Evolutionary conservation across 1,140 invertebrate genomes (phyloP).

Genomic region (Belonocnema kinseyi): DNA sequence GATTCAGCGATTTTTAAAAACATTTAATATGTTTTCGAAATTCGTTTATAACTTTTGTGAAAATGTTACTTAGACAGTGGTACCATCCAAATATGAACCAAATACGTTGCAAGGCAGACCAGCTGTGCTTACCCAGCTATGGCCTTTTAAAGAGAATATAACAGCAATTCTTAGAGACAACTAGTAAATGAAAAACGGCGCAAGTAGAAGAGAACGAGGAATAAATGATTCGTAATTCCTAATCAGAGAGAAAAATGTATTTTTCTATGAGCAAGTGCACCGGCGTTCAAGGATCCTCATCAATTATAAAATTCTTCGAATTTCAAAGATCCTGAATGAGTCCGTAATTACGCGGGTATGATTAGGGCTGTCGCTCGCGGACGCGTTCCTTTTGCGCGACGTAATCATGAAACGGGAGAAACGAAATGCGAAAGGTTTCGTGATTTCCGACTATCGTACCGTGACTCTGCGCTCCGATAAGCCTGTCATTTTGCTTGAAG

Average conservation of each 20-base stretch:
- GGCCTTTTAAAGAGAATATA: too few relatives aligned
- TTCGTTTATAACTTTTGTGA: too few relatives aligned
- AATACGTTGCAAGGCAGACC: too few relatives aligned
- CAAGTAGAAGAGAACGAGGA: not conserved
- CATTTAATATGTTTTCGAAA: too few relatives aligned
- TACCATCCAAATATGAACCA: too few relatives aligned
- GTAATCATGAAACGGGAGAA: conserved; percentile 33
- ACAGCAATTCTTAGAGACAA: too few relatives aligned
- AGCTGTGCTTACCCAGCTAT: too few relatives aligned
- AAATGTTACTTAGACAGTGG: too few relatives aligned
- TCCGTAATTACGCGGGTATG: conserved; percentile 16
- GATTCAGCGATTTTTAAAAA: too few relatives aligned
- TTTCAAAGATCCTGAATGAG: conserved; percentile 5
- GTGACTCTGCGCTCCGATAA: conserved; percentile 47
- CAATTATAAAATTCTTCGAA: conserved; percentile 16
- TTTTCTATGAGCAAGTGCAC: not conserved
- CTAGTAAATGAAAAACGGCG: not conserved
- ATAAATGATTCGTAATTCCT: not conserved
- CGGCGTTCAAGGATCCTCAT: not conserved
- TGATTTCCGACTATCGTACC: conserved; percentile 39
- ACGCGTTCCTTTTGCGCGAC: conserved; percentile 18
- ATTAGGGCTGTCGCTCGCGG: conserved; percentile 27
- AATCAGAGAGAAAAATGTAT: not conserved
- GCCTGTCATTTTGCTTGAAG: conserved; percentile 35
- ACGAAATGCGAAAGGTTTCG: conserved; percentile 33